These are phyloP conservation scores for Epinotia demarniana DNA, from an alignment of 2,888 invertebrate genomes.

Conservation along the genomic window DNA sequence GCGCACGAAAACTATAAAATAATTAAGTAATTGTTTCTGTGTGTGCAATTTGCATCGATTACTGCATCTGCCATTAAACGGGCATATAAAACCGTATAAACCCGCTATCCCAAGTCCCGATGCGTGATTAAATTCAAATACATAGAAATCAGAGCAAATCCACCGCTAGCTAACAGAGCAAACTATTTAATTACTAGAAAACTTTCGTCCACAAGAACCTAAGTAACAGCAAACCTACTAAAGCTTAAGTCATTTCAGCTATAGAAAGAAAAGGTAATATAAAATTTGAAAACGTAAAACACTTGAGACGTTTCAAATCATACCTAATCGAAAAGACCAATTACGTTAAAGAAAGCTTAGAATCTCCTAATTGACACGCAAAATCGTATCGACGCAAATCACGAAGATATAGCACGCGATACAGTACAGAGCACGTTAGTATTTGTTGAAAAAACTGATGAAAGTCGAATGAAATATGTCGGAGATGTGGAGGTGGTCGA, in stretches of 20 bases:
- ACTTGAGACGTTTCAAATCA: conserved; percentile 12
- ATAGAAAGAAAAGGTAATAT: not conserved
- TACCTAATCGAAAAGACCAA: conserved; percentile 11
- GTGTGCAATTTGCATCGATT: not conserved
- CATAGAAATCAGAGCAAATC: conserved; percentile 50
- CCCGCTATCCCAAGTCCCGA: conserved; percentile 39
- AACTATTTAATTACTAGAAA: conserved; percentile 27
- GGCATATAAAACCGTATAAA: conserved; percentile 13
- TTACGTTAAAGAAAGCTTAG: conserved; percentile 43
- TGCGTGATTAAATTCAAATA: conserved; percentile 43
- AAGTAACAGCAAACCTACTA: not conserved
- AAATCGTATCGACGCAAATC: conserved; percentile 39
- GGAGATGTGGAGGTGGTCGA: conserved; percentile 48
- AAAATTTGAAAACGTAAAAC: not conserved
- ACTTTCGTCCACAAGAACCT: conserved; percentile 1
- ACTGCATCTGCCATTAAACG: conserved; percentile 1
- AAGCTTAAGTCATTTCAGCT: not conserved
- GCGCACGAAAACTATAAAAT: not conserved
- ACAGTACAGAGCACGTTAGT: conserved; percentile 29
- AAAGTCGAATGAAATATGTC: conserved; percentile 48
- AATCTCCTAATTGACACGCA: conserved; percentile 44
- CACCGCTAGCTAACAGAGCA: conserved; percentile 48
- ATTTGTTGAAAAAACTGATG: conserved; percentile 48
- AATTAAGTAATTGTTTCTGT: too few relatives aligned
- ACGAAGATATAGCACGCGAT: conserved; percentile 46